Percentiles rank a stretch among this genome's conserved stretches.
These are phyloP conservation scores for Calyptommatus sinebrachiatus DNA, from an alignment of 2,113 vertebrate species.

Conservation along the genomic window DNA sequence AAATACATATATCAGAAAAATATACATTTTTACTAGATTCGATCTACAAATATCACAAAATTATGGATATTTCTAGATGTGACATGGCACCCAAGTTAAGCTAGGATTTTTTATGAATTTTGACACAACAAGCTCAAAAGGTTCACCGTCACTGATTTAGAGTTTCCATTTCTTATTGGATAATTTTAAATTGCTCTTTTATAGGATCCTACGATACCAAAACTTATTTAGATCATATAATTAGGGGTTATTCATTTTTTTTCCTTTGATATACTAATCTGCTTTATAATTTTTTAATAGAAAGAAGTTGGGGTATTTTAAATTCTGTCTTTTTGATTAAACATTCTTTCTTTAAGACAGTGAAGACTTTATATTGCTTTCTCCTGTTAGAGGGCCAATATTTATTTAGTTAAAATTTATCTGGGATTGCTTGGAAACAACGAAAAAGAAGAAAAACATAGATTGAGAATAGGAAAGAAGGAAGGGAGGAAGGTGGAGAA, in stretches of 20 bases:
- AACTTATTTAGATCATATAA: not conserved
- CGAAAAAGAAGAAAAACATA: not conserved
- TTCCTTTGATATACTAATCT: not conserved
- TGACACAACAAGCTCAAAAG: too few relatives aligned
- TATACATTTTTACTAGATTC: too few relatives aligned
- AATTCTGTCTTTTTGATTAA: not conserved
- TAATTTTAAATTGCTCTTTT: not conserved
- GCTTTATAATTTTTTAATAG: not conserved
- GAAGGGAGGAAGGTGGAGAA: not conserved
- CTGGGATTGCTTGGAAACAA: not conserved
- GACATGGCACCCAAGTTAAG: too few relatives aligned
- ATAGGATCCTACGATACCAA: constrained; percentile 12
- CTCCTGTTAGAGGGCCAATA: not conserved
- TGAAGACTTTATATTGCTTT: too few relatives aligned
- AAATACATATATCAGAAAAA: too few relatives aligned
- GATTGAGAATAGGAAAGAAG: not conserved
- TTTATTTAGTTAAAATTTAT: not conserved
- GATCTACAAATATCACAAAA: too few relatives aligned
- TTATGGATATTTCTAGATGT: too few relatives aligned
- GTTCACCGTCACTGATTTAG: too few relatives aligned
- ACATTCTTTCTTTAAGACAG: not conserved
- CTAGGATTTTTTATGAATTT: too few relatives aligned
- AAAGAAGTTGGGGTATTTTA: not conserved
- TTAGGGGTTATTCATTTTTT: not conserved
- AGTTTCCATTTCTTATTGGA: not conserved